A percentile compares a stretch with the other conserved stretches of the same genome.
Conservation (phyloP, 2,797 vertebrate genomes). For the Pangasius larnaudii region DNA sequence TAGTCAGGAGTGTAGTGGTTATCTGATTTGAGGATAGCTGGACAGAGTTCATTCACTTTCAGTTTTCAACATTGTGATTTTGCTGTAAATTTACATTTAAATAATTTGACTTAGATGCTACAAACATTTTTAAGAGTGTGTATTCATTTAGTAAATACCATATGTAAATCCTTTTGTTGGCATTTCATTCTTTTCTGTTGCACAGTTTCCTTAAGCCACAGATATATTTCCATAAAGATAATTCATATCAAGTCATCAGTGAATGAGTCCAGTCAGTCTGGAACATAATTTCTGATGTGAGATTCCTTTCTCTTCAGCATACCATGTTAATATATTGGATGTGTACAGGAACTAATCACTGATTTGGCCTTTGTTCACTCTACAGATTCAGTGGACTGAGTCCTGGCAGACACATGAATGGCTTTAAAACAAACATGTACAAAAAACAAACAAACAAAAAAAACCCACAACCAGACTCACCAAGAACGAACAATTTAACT, state of each 20-base stretch:
- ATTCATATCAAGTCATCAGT: neutral
- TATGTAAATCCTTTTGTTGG: neutral
- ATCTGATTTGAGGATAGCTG: neutral
- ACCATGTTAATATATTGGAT: neutral
- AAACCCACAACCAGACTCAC: neutral
- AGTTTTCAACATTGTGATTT: neutral
- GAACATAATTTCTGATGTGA: neutral
- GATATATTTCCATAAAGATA: neutral
- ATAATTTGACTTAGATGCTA: neutral
- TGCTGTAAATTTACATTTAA: neutral
- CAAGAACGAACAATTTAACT: neutral
- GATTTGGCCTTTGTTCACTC: neutral
- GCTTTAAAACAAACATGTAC: neutral
- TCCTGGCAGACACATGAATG: neutral
- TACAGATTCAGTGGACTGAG: neutral
- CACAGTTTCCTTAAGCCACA: neutral
- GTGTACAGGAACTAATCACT: neutral
- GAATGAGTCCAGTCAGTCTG: neutral
- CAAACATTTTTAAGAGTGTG: neutral
- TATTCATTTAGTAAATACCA: neutral
- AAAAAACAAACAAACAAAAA: neutral
- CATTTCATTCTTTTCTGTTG: neutral
- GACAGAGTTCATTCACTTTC: neutral
- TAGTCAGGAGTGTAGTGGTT: neutral
- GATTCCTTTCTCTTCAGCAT: slow-evolving; percentile 55